These are phyloP conservation scores for Oophaga sylvatica DNA, from an alignment of 2,797 vertebrate genomes.

Conservation along the genomic window DNA sequence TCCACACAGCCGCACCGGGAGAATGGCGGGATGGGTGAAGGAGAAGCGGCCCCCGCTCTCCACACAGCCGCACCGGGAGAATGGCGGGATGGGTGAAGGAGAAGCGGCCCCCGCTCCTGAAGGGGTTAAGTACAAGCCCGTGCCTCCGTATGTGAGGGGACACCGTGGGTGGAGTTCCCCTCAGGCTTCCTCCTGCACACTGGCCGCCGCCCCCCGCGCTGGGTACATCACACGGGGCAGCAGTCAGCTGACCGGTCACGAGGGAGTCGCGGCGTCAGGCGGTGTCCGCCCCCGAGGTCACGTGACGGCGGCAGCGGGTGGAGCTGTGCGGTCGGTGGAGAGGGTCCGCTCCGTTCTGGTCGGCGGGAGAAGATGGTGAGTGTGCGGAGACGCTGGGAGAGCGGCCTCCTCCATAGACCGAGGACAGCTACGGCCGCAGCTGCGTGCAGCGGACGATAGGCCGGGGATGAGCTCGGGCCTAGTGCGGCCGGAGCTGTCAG, in stretches of 20 bases:
- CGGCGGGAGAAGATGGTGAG: slow-evolving; percentile 54
- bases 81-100: no score
- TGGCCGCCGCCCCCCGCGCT: no score
- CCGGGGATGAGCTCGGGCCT: slow-evolving; percentile 36
- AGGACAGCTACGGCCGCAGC: background rate
- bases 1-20: no score
- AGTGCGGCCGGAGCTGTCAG: slow-evolving; percentile 40
- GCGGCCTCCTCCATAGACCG: background rate
- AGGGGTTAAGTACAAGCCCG: no score
- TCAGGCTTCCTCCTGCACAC: no score
- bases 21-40: no score
- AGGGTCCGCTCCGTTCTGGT: slow-evolving; percentile 14
- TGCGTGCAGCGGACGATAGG: background rate
- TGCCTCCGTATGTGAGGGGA: no score
- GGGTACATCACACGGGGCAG: background rate
- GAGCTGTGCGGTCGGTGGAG: slow-evolving; percentile 36
- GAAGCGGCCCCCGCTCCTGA: no score
- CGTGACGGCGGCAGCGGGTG: slow-evolving; percentile 56
- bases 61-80: no score
- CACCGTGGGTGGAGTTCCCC: no score
- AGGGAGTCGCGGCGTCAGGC: slow-evolving; percentile 28
- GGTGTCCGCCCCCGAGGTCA: slow-evolving; percentile 34
- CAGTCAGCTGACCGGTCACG: slow-evolving; percentile 48
- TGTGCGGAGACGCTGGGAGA: background rate
- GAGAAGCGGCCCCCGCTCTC: no score